Conservation (phyloP, 2,888 invertebrate genomes). For the Limnephilus marmoratus region DNA sequence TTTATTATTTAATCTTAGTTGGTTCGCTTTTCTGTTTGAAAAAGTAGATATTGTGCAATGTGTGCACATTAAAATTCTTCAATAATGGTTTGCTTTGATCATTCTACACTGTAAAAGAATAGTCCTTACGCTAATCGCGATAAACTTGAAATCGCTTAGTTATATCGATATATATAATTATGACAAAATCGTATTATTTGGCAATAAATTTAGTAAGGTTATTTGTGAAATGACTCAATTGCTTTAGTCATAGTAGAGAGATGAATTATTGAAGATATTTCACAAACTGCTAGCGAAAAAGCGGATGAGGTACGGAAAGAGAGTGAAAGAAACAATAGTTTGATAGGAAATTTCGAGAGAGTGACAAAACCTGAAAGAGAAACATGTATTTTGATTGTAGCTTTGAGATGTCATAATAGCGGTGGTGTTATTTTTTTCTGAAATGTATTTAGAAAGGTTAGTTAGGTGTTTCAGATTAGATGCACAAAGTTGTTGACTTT, state of each 20-base stretch:
- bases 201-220: conserved; percentile 20
- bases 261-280: conserved; percentile 15
- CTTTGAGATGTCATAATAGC: background rate
- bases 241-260: background rate
- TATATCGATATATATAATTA: too few species aligned
- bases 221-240: conserved; percentile 22
- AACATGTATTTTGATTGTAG: conserved; percentile 22
- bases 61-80: too few species aligned
- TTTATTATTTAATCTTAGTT: background rate
- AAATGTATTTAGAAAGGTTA: background rate
- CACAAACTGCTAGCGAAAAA: conserved; percentile 16
- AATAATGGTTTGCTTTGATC: too few species aligned
- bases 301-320: conserved; percentile 53
- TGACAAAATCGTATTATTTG: background rate
- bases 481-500: background rate
- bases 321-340: background rate
- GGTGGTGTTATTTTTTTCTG: background rate
- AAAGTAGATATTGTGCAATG: too few species aligned
- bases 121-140: too few species aligned
- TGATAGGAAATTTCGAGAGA: conserved; percentile 16
- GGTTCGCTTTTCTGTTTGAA: background rate
- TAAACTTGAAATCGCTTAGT: too few species aligned
- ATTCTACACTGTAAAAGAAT: too few species aligned
- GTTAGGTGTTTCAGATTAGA: background rate
- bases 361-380: conserved; percentile 43